Evolutionary conservation across 2,797 vertebrate genomes (phyloP).

Genomic region (Alcedo atthis): DNA sequence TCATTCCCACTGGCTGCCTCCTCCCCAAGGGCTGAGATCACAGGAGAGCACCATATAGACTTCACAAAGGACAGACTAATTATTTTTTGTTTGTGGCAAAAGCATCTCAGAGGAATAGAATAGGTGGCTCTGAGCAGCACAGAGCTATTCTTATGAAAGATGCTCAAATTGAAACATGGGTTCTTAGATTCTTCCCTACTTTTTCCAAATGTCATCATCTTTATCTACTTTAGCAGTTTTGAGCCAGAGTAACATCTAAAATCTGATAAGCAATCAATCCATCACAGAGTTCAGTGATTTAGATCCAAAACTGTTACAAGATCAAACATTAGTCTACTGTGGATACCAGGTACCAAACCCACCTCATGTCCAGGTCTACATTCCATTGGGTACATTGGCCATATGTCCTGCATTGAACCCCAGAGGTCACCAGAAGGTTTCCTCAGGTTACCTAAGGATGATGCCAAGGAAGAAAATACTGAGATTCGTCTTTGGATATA

Average conservation of each 20-base stretch:
- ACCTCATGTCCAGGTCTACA: background rate
- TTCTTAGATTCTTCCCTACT: too few species aligned
- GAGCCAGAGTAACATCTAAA: background rate
- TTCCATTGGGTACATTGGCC: background rate
- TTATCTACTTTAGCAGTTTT: background rate
- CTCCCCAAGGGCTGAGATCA: background rate
- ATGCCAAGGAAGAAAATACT: background rate
- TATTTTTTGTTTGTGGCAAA: background rate
- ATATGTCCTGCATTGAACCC: fast-evolving
- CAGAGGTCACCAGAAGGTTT: background rate
- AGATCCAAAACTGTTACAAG: background rate
- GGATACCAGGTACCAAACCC: background rate
- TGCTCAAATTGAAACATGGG: too few species aligned
- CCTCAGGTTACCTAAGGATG: background rate
- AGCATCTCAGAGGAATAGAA: background rate
- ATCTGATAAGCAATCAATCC: background rate
- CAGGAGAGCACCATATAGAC: background rate
- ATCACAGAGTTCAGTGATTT: background rate
- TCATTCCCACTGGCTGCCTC: background rate
- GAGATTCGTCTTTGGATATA: background rate
- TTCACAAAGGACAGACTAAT: background rate
- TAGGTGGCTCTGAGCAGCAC: too few species aligned
- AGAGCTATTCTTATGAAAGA: too few species aligned
- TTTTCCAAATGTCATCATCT: background rate
- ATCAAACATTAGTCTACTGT: background rate